These are phyloP conservation scores for Elephantulus edwardii DNA, from an alignment of 2,113 vertebrate genomes.

Conservation along the genomic window DNA sequence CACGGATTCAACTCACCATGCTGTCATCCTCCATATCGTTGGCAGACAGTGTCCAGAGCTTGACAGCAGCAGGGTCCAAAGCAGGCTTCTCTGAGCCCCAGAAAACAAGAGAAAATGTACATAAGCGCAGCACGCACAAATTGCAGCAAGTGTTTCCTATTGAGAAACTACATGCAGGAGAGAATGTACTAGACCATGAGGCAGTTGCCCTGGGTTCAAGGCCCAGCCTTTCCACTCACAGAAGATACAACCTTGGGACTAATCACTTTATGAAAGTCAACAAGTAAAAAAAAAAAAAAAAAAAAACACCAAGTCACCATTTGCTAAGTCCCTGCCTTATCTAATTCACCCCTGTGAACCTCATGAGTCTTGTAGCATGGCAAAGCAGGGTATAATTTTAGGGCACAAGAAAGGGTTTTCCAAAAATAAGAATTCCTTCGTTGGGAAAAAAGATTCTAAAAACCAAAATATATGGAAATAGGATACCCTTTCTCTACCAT, in stretches of 20 bases:
- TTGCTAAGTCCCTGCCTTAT: background rate
- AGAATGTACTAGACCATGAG: background rate
- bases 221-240: background rate
- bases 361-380: too few relatives aligned
- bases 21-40: conserved; percentile 93
- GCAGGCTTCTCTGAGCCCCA: conserved; percentile 86
- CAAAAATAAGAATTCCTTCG: too few relatives aligned
- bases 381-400: too few relatives aligned
- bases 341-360: background rate
- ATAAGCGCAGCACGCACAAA: background rate
- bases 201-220: background rate
- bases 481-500: too few relatives aligned
- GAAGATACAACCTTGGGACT: background rate
- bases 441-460: too few relatives aligned
- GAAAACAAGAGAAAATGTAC: conserved; percentile 30
- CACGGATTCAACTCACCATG: conserved; percentile 84
- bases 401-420: too few relatives aligned
- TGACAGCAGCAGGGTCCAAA: conserved; percentile 89
- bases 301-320: too few relatives aligned
- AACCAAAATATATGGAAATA: too few relatives aligned
- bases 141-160: too few relatives aligned
- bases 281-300: too few relatives aligned
- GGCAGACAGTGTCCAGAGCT: conserved; percentile 94
- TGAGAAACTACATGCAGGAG: background rate
- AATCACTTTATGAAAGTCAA: fast-evolving